Evolutionary conservation across 2,113 vertebrate species (phyloP), one percentile per base, ranked within the genome.

Genomic region (Oceanites oceanicus): DNA sequence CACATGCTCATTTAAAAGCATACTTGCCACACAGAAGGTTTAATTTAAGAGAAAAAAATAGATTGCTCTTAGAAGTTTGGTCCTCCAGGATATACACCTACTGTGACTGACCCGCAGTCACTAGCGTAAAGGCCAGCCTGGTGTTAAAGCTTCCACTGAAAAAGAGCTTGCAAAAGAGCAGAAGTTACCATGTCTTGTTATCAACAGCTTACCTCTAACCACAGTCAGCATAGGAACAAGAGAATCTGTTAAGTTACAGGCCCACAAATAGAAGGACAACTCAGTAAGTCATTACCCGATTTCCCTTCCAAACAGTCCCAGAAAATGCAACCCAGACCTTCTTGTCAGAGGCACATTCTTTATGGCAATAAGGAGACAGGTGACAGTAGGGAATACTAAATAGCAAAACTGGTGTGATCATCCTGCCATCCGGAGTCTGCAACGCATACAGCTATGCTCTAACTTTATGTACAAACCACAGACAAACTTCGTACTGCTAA

Each of bases 281-380:
- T 91, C 67, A 59, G 42, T 34, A 81, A 84, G 15, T 59, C 58
- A 34, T 50, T 34, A 66, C 16, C 49, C 2, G 1, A 79, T 52
- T 95, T 94, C 74, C 74, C 59, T 95, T 92, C 66, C 74, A 27
- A 78, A 86, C 58, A 96, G 89, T 88, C 58, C 85, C 87, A 95
- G 96, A 96, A 97, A 95, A 95, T 95, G 89, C 91, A 97, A 96
- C n/a, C 62, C 85, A 94, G 92, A 92, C 86, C 87, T 94, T 91
- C 68, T 47, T n/a, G 87, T 47, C 70, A 92, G 84, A 95, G 91
- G 84, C 77, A 76, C 58, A 13, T 73, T 89, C 38, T 70, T 65
- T 47, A 90, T 23, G 29, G 81, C 45, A 53, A 14, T 0, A 40
- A 58, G 63, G 59, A 93, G 77, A 21, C 52, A 75, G 88, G 16